Evolutionary conservation across 2,113 vertebrate genomes (phyloP), one percentile per base, ranked within the genome.

Genomic region (Ceyx melanurus): DNA sequence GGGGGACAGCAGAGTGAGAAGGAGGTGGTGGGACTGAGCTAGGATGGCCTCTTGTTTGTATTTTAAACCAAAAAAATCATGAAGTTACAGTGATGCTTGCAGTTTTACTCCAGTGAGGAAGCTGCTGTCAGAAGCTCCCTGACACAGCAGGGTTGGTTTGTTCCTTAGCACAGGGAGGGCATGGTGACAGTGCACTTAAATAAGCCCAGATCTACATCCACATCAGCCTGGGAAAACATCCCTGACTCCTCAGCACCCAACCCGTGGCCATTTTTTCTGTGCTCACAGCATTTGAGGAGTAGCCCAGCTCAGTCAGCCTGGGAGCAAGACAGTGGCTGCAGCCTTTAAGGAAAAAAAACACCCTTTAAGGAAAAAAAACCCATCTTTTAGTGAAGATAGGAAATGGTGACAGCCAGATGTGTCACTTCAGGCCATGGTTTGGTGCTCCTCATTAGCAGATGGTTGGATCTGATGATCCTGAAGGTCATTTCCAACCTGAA

Each of bases 191-290:
- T 23, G 2, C 31, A 26, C 43, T 51, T 9, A 33, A 33, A 9
- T 37, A 3, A 68, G 14, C 33, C 74, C 83, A 74, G 37, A 23
- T 15, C 25, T 33, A 16, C n/a, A 0, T 17, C 15, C 12, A 15
- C 11, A 45, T 76, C 18, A 45, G 58, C 15, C 79, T 71, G 31
- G 37, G 37, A 37, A 37, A 37, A 37, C 37, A 26, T 60, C 70
- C 65, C 33, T 79, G 65, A 46, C 25, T 45, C 53, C 43, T 45
- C 33, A 51, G 11, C n/a, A 29, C 26, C 31, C 4, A 1, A 10
- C 46, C 46, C 28, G 7, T 7, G 6, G 46, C 25, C 6, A 0
- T 56, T 56, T 86, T 20, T 43, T 11, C 64, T 0, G 0, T 85
- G 64, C 74, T 80, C 28, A 7, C 45, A 25, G 15, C 23, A 18